Evolutionary conservation across 2,113 vertebrate species (phyloP), one percentile per base, ranked within the genome.

Genomic region (Pteruthius melanotis): DNA sequence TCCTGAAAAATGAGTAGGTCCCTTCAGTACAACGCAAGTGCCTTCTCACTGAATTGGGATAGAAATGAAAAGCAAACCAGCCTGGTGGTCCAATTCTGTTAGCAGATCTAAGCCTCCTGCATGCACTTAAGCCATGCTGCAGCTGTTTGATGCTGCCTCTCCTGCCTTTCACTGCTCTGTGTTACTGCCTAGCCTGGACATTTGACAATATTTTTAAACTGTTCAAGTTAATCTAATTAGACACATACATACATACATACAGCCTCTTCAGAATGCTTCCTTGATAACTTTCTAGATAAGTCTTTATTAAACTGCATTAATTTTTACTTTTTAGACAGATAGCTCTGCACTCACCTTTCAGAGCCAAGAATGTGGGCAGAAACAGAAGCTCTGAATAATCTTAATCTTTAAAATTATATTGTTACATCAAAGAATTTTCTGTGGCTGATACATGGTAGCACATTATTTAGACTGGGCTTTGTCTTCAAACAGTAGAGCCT

Each of bases 201-300:
- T 16, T 56, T 56, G 16, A 68, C 8, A 78, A 56, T 27, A 56
- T 6, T 77, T 92, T 57, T 23, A 47, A 87, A 65, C 4, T 27
- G 1, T 23, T 89, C 3, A 4, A 53, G 24, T 22, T n/a, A 63
- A 81, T 60, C 15, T 70, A 69, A 44, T 53, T 57, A 60, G 28
- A 72, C 10, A 7, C 4, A 45, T 31, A 14, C 0, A 1, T 11
- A 7, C 4, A 45, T 31, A 14, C 0, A 1, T 59, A 70, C 8
- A 53, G 10, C 8, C 44, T 75, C 9, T 19, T 47, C 21, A 54
- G 22, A 11, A 33, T 19, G 1, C 1, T 69, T 91, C 16, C 76
- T n/a, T 56, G 23, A 40, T 71, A 71, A 44, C 4, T 68, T 64
- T 60, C 30, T 63, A 45, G 59, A 31, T 26, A 63, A 3, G 2